Conservation (phyloP, 2,888 invertebrate genomes). For the Dasypogon diadema region DNA sequence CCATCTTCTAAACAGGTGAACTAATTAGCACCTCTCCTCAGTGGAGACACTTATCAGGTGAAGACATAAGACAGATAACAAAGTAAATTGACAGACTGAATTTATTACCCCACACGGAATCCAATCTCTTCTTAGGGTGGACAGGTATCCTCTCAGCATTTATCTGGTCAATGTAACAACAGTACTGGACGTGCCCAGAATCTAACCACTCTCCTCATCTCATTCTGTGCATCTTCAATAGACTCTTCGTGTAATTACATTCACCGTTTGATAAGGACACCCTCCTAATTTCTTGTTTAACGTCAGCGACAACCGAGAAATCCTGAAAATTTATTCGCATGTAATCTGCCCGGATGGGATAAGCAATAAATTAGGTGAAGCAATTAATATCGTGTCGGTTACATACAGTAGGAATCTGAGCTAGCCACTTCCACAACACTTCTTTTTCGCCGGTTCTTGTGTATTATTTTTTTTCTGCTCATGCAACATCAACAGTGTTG, state of each 20-base stretch:
- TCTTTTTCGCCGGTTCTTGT: too few species aligned
- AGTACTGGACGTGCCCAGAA: neutral
- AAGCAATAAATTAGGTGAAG: conserved; percentile 54
- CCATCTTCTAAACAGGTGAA: neutral
- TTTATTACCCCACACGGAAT: neutral
- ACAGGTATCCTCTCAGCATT: neutral
- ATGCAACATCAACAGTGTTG: neutral
- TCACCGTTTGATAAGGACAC: conserved; percentile 51
- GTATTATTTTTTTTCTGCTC: neutral
- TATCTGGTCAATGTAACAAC: neutral
- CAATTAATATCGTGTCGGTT: conserved; percentile 53
- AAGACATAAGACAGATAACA: conserved; percentile 5
- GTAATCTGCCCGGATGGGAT: conserved; percentile 50
- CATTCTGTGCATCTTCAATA: neutral
- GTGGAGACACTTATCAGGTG: neutral
- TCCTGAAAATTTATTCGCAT: conserved; percentile 53
- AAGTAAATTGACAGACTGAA: conserved; percentile 8
- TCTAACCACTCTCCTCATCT: neutral
- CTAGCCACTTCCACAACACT: neutral
- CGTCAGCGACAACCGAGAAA: conserved; percentile 53
- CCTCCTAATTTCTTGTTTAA: conserved; percentile 50
- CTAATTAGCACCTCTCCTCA: neutral
- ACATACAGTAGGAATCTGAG: conserved; percentile 13
- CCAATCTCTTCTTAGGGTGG: neutral
- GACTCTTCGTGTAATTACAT: conserved; percentile 9